Evolutionary conservation across 2,113 vertebrate genomes (phyloP).

Genomic region (Bombycilla garrulus): DNA sequence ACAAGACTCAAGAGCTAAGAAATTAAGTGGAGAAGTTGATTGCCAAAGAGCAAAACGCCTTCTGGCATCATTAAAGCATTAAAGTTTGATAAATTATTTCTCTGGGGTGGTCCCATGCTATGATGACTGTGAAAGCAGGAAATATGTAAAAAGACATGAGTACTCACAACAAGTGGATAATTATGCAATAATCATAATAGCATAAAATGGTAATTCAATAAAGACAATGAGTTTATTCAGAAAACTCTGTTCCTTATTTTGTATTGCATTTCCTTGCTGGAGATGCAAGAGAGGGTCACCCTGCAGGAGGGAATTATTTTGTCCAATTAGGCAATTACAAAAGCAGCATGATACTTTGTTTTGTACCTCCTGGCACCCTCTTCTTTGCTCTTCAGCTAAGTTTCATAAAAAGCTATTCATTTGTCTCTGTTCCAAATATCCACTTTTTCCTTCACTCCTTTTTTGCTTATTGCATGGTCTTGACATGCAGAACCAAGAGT

Average conservation of each 20-base stretch:
- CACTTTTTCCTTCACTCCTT: background rate
- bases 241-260: background rate
- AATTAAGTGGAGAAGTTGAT: background rate
- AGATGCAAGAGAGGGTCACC: background rate
- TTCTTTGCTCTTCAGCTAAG: background rate
- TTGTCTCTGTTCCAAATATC: background rate
- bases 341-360: background rate
- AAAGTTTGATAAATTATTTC: background rate
- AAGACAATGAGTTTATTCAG: background rate
- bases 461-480: background rate
- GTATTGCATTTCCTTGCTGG: background rate
- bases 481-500: background rate
- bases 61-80: background rate
- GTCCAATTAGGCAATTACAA: constrained; percentile 30
- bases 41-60: constrained; percentile 21
- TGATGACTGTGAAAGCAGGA: background rate
- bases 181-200: background rate
- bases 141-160: background rate
- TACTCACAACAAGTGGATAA: background rate
- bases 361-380: background rate
- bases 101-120: background rate
- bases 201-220: constrained; percentile 13
- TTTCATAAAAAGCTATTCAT: background rate
- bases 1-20: background rate
- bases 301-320: constrained; percentile 23